These are phyloP conservation scores for Enteromius anoplus DNA, from an alignment of 2,797 vertebrate genomes.

Conservation along the genomic window DNA sequence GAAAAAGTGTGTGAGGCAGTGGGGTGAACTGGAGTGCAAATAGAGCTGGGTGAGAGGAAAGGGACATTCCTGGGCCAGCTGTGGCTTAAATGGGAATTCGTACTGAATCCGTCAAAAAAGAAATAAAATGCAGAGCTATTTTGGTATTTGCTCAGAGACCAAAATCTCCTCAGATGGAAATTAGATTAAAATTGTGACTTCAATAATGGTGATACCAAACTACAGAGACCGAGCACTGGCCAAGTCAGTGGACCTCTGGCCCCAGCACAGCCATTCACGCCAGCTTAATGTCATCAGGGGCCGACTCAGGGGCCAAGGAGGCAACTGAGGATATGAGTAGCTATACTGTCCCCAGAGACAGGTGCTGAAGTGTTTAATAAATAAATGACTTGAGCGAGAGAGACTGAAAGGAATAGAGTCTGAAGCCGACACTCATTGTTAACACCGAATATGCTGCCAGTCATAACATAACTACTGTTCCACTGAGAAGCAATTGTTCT, in stretches of 20 bases:
- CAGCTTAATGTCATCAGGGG: constrained; percentile 49
- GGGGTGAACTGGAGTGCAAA: constrained; percentile 68
- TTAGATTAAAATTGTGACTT: constrained; percentile 16
- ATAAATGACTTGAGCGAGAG: constrained; percentile 69
- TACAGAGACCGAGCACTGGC: constrained; percentile 45
- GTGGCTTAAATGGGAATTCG: constrained; percentile 82
- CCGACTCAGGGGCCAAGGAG: neutral
- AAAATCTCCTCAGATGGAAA: constrained; percentile 63
- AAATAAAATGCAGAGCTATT: constrained; percentile 69
- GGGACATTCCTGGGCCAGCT: constrained; percentile 80
- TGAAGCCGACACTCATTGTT: constrained; percentile 67
- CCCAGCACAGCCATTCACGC: constrained; percentile 63
- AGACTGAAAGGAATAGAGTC: constrained; percentile 57
- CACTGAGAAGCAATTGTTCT: constrained; percentile 20
- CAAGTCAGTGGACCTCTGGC: constrained; percentile 70
- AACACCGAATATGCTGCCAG: constrained; percentile 65
- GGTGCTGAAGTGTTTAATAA: constrained; percentile 75
- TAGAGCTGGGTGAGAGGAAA: constrained; percentile 62
- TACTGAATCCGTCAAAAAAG: constrained; percentile 76
- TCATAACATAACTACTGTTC: constrained; percentile 68
- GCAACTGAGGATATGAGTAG: constrained; percentile 33
- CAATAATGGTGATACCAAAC: constrained; percentile 2
- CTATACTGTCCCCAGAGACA: constrained; percentile 60
- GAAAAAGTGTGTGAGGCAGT: constrained; percentile 54
- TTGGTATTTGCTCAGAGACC: constrained; percentile 69